These are phyloP conservation scores for Drosophila arawakana DNA, from an alignment of 1,140 invertebrate genomes.

Conservation along the genomic window DNA sequence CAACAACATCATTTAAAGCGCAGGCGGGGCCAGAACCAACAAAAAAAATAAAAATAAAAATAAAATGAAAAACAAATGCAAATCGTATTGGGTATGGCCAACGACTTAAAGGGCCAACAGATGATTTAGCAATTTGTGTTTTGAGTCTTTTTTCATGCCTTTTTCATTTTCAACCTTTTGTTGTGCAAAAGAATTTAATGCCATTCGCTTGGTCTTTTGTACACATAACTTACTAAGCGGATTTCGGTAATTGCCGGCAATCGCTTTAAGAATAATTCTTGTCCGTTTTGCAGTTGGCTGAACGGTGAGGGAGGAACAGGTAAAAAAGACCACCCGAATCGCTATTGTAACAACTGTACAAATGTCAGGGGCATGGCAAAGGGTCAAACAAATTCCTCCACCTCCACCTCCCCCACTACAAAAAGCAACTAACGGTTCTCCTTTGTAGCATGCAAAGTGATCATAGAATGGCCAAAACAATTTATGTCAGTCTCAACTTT, in stretches of 20 bases:
- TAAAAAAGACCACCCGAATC: slow-evolving; percentile 58
- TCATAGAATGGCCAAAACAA: slow-evolving; percentile 38
- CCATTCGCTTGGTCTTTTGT: slow-evolving; percentile 39
- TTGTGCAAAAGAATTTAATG: slow-evolving; percentile 46
- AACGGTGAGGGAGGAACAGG: background rate
- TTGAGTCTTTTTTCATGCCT: background rate
- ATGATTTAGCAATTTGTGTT: slow-evolving; percentile 75
- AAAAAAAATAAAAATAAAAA: too few relatives aligned
- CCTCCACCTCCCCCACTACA: slow-evolving; percentile 6
- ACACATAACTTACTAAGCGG: slow-evolving; percentile 71
- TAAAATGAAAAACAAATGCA: slow-evolving; percentile 44
- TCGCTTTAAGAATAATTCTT: slow-evolving; percentile 51
- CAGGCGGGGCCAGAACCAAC: slow-evolving; percentile 5
- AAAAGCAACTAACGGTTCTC: slow-evolving; percentile 55
- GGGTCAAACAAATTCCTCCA: slow-evolving; percentile 52
- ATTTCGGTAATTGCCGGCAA: slow-evolving; percentile 72
- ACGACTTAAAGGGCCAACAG: slow-evolving; percentile 53
- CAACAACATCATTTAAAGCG: slow-evolving; percentile 52
- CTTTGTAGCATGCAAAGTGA: slow-evolving; percentile 49
- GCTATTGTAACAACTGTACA: slow-evolving; percentile 68
- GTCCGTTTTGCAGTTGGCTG: slow-evolving; percentile 1
- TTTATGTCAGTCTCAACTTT: slow-evolving; percentile 25
- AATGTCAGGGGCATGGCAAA: slow-evolving; percentile 59
- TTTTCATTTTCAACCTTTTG: background rate
- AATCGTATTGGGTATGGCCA: slow-evolving; percentile 50